Base-by-base conservation (phyloP, 2,113 vertebrate genomes). In the Petromus typicus region DNA sequence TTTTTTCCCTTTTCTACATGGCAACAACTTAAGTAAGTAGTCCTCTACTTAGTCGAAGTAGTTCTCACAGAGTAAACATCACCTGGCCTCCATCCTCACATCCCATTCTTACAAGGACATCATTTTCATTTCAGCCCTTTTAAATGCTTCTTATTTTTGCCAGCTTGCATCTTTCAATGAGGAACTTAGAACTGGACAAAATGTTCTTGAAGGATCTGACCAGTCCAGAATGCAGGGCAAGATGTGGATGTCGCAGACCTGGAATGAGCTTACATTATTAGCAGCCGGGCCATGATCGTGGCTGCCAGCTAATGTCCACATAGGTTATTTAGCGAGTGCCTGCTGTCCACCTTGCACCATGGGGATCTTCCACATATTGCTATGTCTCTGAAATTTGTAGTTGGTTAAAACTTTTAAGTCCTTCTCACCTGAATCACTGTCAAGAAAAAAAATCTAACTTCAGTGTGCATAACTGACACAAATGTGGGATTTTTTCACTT, bases 1-100 rank as follows among this genome's bases (percentile, higher is more conserved):
- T 69, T 18, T 45, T 30, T 79, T 11, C 2, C 3, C 1, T 78
- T 30, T 95, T 88, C 27, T 18, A 37, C 32, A 27, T 48, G 56
- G 5, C 34, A 64, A 17, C 1, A 1, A 14, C 76, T 86, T 57
- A 67, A 78, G 86, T 67, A 9, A 51, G 6, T 57, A 40, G 13
- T 51, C 10, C 48, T 22, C 22, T n/a, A 25, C 25, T 76, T 64
- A 56, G 11, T 4, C 0, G 27, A 14, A 34, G 75, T 54, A 6
- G 6, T 17, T 34, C 73, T 43, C 59, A 83, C 34, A 61, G 83
- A 23, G 32, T 40, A 34, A 90, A 45, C 7, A n/a, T 75, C 20
- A 66, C 11, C 45, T 0, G 4, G 2, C 22, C 22, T 20, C 32
- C 2, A 40, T 0, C 1, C 30, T 20, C 6, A n/a, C 3, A 0